Evolutionary conservation across 2,888 invertebrate genomes (phyloP).

Genomic region (Peribatodes rhomboidaria): DNA sequence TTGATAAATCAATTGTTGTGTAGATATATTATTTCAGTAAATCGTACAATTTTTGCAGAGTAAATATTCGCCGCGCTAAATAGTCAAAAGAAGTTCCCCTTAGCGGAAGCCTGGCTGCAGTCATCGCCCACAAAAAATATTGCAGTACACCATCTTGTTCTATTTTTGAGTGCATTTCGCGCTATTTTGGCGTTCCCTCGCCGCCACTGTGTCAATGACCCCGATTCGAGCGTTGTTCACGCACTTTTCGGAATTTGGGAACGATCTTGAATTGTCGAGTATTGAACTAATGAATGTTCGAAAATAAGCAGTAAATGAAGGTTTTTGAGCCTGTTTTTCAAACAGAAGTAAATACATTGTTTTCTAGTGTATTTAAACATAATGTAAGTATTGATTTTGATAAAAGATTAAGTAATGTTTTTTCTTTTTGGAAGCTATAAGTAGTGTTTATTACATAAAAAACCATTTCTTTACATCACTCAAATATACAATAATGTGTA

Average conservation of each 20-base stretch:
- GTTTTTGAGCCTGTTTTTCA: background rate
- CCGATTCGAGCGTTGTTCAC: slow-evolving; percentile 83
- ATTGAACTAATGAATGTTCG: slow-evolving; percentile 47
- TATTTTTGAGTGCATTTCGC: slow-evolving; percentile 86
- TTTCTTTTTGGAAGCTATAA: no score
- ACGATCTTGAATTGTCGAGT: slow-evolving; percentile 66
- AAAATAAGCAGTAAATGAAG: background rate
- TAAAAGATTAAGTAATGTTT: background rate
- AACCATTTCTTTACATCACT: background rate
- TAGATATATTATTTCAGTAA: no score
- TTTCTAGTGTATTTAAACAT: background rate
- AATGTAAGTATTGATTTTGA: background rate
- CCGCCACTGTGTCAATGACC: slow-evolving; percentile 84
- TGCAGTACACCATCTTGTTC: slow-evolving; percentile 81
- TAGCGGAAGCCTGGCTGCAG: slow-evolving; percentile 64
- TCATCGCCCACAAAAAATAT: slow-evolving; percentile 79
- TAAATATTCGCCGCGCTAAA: slow-evolving; percentile 17
- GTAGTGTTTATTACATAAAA: background rate
- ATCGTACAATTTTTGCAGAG: slow-evolving; percentile 4
- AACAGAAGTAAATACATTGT: background rate
- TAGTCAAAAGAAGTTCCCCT: slow-evolving; percentile 49
- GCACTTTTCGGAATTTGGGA: slow-evolving; percentile 83
- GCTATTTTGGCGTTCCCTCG: slow-evolving; percentile 87
- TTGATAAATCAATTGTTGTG: no score
- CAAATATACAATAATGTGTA: background rate